phyloP scores from a whole-genome alignment of 2,113 vertebrate species.

The Alexandromys fortis region DNA sequence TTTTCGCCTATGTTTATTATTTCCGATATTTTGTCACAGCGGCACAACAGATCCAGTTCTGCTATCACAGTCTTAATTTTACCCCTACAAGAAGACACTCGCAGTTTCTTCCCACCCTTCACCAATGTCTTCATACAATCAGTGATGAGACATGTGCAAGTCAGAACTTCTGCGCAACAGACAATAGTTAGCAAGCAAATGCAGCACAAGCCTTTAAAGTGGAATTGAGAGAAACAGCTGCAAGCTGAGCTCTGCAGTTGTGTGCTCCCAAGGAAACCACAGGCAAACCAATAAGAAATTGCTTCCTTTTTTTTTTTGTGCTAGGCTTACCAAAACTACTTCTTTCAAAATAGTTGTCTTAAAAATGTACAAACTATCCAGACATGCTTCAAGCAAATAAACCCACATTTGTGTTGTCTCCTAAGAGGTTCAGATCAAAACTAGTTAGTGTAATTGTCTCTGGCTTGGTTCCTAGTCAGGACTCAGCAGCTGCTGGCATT shows the following conservation, averaged over 20 bases:
- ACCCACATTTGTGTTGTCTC: background rate
- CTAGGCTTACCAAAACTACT: background rate
- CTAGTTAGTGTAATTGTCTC: background rate
- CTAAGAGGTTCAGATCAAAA: background rate
- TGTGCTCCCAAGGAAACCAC: background rate
- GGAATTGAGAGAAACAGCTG: background rate
- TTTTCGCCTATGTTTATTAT: background rate
- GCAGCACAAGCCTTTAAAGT: background rate
- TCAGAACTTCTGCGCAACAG: background rate
- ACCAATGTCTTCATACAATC: background rate
- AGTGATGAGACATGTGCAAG: background rate
- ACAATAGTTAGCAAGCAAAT: background rate
- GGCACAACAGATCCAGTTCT: background rate
- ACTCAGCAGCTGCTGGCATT: background rate
- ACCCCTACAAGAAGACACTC: background rate
- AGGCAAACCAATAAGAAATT: background rate
- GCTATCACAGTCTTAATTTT: background rate
- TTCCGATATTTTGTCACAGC: background rate
- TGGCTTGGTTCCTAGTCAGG: background rate
- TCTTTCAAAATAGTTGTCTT: background rate
- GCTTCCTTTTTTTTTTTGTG: background rate
- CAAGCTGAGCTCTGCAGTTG: background rate
- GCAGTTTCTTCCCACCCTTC: background rate
- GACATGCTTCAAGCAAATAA: background rate
- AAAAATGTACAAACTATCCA: conserved; percentile 1